Conservation (phyloP, 2,113 vertebrate species). For the Scortum barcoo region DNA sequence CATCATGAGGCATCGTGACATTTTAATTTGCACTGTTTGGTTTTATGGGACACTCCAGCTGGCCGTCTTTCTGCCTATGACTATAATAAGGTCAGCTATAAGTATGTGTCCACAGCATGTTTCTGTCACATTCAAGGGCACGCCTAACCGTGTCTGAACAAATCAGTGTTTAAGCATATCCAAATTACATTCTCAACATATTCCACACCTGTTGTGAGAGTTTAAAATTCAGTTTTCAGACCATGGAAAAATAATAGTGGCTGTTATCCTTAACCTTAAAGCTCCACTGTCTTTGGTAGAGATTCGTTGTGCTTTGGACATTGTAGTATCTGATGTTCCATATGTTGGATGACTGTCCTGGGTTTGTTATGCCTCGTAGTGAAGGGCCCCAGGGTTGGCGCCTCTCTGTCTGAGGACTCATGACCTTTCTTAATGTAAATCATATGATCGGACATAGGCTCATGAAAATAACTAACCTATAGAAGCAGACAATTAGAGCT, state of each 20-base stretch:
- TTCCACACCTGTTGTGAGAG: background rate
- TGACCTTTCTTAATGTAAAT: too few relatives aligned
- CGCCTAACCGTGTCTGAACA: background rate
- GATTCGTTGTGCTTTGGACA: background rate
- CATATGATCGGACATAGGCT: too few relatives aligned
- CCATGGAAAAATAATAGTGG: background rate
- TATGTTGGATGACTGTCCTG: too few relatives aligned
- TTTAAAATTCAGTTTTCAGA: constrained; percentile 6
- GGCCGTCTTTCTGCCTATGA: constrained; percentile 22
- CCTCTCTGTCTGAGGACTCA: too few relatives aligned
- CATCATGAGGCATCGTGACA: constrained; percentile 35
- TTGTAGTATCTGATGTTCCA: too few relatives aligned
- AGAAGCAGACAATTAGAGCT: too few relatives aligned
- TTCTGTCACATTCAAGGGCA: constrained; percentile 41
- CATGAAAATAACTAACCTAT: too few relatives aligned
- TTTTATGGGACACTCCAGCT: constrained; percentile 52
- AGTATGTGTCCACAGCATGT: constrained; percentile 35
- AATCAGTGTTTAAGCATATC: constrained; percentile 25
- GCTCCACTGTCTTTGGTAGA: background rate
- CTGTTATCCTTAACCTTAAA: background rate
- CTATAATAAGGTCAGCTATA: constrained; percentile 59
- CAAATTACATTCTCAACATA: constrained; percentile 8
- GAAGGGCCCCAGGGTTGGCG: too few relatives aligned
- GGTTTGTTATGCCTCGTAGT: too few relatives aligned
- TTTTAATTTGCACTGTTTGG: constrained; percentile 59